Evolutionary conservation across 2,888 invertebrate genomes (phyloP), one percentile per base, ranked within the genome.

Genomic region (Hololepta plana): DNA sequence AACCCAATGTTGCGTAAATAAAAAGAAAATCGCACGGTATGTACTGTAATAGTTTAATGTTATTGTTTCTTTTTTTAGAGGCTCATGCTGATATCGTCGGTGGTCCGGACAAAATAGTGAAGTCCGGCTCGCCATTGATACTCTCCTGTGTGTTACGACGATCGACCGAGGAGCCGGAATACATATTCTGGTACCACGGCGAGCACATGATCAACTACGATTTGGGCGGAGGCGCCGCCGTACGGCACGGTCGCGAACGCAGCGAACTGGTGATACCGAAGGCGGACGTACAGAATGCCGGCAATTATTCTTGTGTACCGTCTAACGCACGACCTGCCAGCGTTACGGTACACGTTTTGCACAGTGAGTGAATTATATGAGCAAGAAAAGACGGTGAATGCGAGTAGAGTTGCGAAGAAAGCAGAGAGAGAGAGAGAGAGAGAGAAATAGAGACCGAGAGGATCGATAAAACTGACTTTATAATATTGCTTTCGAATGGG

Each of bases 161-260:
- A 23, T 68, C 71, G 4, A 73, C 72, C 1, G 73, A 72, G 38
- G 64, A 70, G 1, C 75, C 77, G 0, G 64, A 64, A 1, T 77
- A 72, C 46, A 72, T 76, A 22, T 76, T 76, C 55, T 76, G 82
- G 82, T 84, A 81, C 55, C 81, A 81, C 47, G 74, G 75, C 46
- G 73, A 72, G 43, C 61, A 75, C 38, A 80, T 84, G 79, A 81
- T 84, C 45, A 84, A 84, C 55, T 84, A 80, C 45, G 81, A 84
- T 49, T 49, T 70, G 24, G 75, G 62, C 58, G 24, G 65, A 54
- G 45, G 67, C 57, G 40, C 63, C 51, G 52, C 64, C 54, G 58
- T 61, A 20, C 48, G 57, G 25, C 54, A 57, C 30, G 53, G 58
- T 20, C 48, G 55, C 17, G 51, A 55, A 34, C 55, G 55, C 25